Percentiles rank a stretch among this genome's conserved stretches.
Evolutionary conservation across 2,113 vertebrate genomes (phyloP).

Genomic region (Ceratotherium simum): DNA sequence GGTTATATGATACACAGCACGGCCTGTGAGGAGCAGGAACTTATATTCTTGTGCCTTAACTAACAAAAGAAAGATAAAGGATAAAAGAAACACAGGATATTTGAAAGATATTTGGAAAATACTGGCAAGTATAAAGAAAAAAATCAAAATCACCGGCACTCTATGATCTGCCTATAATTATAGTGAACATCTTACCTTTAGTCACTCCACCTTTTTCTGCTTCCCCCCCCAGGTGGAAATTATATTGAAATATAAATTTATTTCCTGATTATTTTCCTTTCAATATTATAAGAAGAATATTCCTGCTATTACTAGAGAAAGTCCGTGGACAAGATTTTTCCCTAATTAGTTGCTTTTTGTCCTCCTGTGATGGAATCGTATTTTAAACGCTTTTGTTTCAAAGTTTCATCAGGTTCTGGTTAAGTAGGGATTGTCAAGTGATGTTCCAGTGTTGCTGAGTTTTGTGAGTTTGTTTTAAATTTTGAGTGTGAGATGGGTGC

Average conservation of each 20-base stretch:
- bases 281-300: neutral
- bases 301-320: neutral
- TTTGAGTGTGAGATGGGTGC: neutral
- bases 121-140: neutral
- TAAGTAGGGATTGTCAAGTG: neutral
- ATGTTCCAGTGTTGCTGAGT: neutral
- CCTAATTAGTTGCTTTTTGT: constrained; percentile 17
- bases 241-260: neutral
- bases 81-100: neutral
- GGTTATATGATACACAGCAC: neutral
- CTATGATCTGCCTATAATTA: neutral
- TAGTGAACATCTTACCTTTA: neutral
- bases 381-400: constrained; percentile 51
- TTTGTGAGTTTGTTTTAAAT: neutral
- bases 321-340: neutral
- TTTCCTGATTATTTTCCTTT: constrained; percentile 36
- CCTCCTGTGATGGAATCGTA: neutral
- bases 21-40: neutral
- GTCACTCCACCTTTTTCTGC: neutral
- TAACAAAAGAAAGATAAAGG: neutral
- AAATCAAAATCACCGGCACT: neutral
- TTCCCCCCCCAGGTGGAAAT: neutral
- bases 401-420: constrained; percentile 8
- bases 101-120: neutral
- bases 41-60: neutral